Conservation (phyloP, 1,140 invertebrate species). For the Drosophila paulistorum region DNA sequence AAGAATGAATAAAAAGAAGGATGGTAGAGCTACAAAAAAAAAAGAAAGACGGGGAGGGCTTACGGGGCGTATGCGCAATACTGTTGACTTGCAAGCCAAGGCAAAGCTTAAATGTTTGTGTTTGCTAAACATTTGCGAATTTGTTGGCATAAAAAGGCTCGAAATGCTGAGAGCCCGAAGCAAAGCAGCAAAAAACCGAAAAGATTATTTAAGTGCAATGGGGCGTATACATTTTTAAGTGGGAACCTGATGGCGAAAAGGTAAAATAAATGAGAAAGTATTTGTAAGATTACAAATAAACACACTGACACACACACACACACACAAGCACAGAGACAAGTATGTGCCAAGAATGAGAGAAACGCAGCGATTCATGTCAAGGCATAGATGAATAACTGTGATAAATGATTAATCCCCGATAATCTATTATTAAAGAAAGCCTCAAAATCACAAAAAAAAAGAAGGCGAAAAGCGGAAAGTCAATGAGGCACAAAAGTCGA, state of each 20-base stretch:
- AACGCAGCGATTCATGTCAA: constrained; percentile 3
- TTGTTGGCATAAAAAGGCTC: constrained; percentile 19
- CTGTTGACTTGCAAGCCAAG: constrained; percentile 37
- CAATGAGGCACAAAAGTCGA: constrained; percentile 9
- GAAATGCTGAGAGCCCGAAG: constrained; percentile 5
- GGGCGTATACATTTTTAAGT: constrained; percentile 34
- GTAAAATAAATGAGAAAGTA: constrained; percentile 13
- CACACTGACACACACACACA: constrained; percentile 1
- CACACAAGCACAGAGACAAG: no score
- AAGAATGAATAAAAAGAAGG: neutral
- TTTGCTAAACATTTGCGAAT: constrained; percentile 47
- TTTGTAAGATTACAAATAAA: constrained; percentile 7
- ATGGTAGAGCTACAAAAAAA: neutral
- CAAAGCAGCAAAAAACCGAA: constrained; percentile 16
- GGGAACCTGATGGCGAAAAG: constrained; percentile 16
- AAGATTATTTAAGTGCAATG: constrained; percentile 42
- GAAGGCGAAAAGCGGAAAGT: neutral
- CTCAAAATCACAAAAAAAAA: neutral
- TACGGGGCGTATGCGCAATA: constrained; percentile 52
- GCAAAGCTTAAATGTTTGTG: constrained; percentile 55
- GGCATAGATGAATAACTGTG: constrained; percentile 6
- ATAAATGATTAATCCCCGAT: constrained; percentile 10
- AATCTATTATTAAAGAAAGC: neutral
- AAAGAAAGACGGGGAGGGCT: neutral
- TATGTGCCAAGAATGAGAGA: neutral